phyloP scores from a whole-genome alignment of 1,140 invertebrate species.

The Pogonomyrmex barbatus region DNA sequence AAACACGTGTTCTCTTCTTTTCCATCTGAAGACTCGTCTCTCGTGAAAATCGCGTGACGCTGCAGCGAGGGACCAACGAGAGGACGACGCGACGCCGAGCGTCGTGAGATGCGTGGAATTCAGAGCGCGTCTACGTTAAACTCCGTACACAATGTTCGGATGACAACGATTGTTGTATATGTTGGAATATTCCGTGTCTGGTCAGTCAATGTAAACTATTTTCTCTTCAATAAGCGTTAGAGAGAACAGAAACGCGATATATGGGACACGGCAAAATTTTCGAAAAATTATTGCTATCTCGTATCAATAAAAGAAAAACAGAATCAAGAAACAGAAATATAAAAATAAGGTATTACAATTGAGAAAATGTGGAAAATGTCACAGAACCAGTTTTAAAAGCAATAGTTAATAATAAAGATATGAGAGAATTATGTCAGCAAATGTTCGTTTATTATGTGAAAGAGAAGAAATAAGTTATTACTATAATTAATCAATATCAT shows the following conservation, averaged over 20 bases:
- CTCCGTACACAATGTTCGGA: constrained; percentile 31
- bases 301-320: neutral
- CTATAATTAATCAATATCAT: neutral
- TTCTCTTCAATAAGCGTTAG: neutral
- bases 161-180: constrained; percentile 8
- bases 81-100: neutral
- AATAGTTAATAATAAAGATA: neutral
- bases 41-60: constrained; percentile 38
- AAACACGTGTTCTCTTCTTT: neutral
- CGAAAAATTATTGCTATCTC: neutral
- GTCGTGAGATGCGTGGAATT: constrained; percentile 24
- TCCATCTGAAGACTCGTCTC: constrained; percentile 15
- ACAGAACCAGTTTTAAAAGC: neutral
- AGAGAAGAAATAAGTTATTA: neutral
- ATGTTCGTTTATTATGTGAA: neutral
- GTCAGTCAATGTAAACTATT: neutral
- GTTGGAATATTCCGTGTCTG: neutral
- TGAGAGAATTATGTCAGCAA: neutral
- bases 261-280: neutral
- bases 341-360: neutral
- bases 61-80: neutral
- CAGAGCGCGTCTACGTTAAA: constrained; percentile 27
- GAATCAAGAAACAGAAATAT: neutral
- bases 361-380: neutral
- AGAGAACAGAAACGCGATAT: neutral